phyloP scores from a whole-genome alignment of 2,113 vertebrate genomes.

The Forbesichthys agassizii region DNA sequence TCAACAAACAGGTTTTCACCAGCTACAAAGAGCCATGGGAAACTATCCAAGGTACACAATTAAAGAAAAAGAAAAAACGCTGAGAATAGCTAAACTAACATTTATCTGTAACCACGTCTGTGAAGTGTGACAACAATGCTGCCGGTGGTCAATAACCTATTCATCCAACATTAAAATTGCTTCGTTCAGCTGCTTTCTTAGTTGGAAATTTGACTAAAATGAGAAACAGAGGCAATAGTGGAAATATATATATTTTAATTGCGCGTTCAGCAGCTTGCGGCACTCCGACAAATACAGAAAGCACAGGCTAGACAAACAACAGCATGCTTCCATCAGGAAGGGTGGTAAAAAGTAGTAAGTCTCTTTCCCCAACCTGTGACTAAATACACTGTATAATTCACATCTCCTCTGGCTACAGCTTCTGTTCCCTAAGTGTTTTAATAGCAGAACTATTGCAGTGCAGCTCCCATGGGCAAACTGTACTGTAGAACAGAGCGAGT shows the following conservation, averaged over 20 bases:
- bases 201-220: not conserved
- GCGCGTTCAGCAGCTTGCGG: conserved; percentile 2
- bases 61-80: conserved; percentile 35
- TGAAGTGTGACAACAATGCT: conserved; percentile 30
- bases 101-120: conserved; percentile 50
- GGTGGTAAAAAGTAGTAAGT: conserved; percentile 14
- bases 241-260: conserved; percentile 1
- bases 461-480: conserved; percentile 53
- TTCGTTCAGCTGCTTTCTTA: conserved; percentile 2
- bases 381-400: conserved; percentile 54
- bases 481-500: conserved; percentile 48
- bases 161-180: not conserved
- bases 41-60: conserved; percentile 30
- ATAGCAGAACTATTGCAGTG: conserved; percentile 49
- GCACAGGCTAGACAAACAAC: conserved; percentile 34
- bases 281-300: conserved; percentile 21
- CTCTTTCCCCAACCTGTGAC: conserved; percentile 39
- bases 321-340: conserved; percentile 35
- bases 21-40: conserved; percentile 49
- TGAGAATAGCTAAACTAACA: conserved; percentile 45
- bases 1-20: conserved; percentile 34
- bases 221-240: not conserved
- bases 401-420: conserved; percentile 58
- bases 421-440: conserved; percentile 52
- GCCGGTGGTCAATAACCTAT: conserved; percentile 6